Evolutionary conservation across 2,113 vertebrate species (phyloP).

Genomic region (Oxyruncus cristatus): DNA sequence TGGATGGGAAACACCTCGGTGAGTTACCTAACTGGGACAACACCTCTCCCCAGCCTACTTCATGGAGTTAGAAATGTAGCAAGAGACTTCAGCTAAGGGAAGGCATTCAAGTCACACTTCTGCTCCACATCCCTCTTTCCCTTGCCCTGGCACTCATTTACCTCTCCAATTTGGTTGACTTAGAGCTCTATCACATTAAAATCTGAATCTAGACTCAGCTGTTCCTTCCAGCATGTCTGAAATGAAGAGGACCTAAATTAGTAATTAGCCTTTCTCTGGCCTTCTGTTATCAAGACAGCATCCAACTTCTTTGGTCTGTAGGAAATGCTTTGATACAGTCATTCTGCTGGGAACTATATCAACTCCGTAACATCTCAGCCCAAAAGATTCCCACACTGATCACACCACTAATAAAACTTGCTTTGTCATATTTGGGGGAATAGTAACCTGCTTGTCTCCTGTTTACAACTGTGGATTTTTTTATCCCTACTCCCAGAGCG

Average conservation of each 20-base stretch:
- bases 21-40: background rate
- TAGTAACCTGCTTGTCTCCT: background rate
- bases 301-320: background rate
- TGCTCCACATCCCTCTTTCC: background rate
- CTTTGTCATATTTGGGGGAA: background rate
- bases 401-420: background rate
- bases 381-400: background rate
- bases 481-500: background rate
- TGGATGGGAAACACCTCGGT: background rate
- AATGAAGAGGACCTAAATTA: background rate
- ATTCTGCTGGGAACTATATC: background rate
- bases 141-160: background rate
- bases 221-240: background rate
- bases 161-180: background rate
- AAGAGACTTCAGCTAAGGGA: background rate
- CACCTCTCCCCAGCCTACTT: background rate
- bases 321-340: background rate
- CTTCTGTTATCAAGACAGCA: background rate
- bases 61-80: background rate
- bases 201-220: background rate
- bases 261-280: background rate
- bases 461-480: background rate
- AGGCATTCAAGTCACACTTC: background rate
- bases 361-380: background rate
- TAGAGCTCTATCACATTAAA: background rate